phyloP scores from a whole-genome alignment of 2,113 vertebrate genomes.

The Petrocephalus microphthalmus region DNA sequence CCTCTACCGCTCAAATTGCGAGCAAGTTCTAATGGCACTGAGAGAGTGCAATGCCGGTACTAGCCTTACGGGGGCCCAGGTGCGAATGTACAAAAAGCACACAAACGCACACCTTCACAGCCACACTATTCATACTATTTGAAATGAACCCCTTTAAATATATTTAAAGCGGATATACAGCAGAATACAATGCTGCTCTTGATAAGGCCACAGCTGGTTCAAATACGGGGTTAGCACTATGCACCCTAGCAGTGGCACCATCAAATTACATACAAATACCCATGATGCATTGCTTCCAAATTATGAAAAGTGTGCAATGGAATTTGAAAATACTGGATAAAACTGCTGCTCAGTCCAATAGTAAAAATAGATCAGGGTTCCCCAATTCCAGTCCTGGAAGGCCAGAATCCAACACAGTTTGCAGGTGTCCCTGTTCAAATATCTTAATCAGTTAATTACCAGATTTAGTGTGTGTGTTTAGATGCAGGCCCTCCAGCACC shows the following conservation, averaged over 20 bases:
- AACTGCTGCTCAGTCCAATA: neutral
- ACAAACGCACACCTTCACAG: neutral
- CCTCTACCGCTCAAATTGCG: slow-evolving; percentile 29
- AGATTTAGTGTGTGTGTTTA: neutral
- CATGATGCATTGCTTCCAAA: neutral
- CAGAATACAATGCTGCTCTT: neutral
- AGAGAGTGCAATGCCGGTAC: neutral
- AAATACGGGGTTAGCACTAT: neutral
- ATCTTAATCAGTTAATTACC: neutral
- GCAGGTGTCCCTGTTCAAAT: neutral
- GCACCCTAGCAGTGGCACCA: neutral
- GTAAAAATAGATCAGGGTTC: neutral
- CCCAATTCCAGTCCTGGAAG: neutral
- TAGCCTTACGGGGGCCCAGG: neutral
- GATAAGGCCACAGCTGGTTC: too few relatives aligned
- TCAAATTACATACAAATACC: neutral
- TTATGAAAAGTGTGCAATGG: neutral
- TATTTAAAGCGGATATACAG: neutral
- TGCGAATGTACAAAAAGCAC: too few relatives aligned
- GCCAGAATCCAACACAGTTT: neutral
- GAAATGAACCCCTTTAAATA: neutral
- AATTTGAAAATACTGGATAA: neutral
- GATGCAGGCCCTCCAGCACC: neutral
- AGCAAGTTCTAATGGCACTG: neutral
- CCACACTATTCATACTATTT: neutral